A percentile compares a stretch with the other conserved stretches of the same genome.
These are phyloP conservation scores for Brachyptera putata DNA, from an alignment of 2,888 invertebrate species.

Conservation along the genomic window DNA sequence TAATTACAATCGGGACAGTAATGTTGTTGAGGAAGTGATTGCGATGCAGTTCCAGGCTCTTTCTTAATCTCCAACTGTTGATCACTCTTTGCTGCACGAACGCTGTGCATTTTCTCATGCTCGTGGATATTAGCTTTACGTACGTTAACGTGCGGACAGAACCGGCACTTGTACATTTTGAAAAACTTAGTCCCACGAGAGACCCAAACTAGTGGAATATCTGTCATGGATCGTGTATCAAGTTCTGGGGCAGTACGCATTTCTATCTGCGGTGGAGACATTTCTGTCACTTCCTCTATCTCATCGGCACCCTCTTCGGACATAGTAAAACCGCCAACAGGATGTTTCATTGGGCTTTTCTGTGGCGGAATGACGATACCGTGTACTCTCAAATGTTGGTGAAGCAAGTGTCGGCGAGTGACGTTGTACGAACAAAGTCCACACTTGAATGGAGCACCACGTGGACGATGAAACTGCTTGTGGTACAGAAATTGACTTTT, in stretches of 20 bases:
- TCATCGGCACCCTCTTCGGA: conserved; percentile 40
- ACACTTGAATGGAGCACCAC: conserved; percentile 74
- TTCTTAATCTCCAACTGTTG: conserved; percentile 4
- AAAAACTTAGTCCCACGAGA: conserved; percentile 66
- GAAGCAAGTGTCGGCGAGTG: conserved; percentile 72
- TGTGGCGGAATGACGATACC: conserved; percentile 47
- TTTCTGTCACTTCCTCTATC: conserved; percentile 43
- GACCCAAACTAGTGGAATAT: conserved; percentile 72
- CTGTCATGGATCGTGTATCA: conserved; percentile 51
- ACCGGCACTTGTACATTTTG: conserved; percentile 80
- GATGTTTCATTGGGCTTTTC: conserved; percentile 26
- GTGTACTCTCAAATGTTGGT: conserved; percentile 77
- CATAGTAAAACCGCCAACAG: not conserved
- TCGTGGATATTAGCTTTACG: conserved; percentile 74
- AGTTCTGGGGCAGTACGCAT: conserved; percentile 30
- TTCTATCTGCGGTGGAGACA: not conserved
- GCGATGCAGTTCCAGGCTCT: conserved; percentile 4
- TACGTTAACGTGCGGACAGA: conserved; percentile 80
- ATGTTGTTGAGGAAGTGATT: conserved; percentile 37
- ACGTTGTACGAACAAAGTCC: conserved; percentile 78
- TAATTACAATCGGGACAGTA: conserved; percentile 78
- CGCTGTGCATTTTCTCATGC: conserved; percentile 73
- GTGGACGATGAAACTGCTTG: conserved; percentile 75
- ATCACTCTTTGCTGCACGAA: not conserved
- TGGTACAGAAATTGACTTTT: conserved; percentile 84